Conservation (phyloP, 92 coral and sea anemone species). For the Anthopleura xanthogrammica region DNA sequence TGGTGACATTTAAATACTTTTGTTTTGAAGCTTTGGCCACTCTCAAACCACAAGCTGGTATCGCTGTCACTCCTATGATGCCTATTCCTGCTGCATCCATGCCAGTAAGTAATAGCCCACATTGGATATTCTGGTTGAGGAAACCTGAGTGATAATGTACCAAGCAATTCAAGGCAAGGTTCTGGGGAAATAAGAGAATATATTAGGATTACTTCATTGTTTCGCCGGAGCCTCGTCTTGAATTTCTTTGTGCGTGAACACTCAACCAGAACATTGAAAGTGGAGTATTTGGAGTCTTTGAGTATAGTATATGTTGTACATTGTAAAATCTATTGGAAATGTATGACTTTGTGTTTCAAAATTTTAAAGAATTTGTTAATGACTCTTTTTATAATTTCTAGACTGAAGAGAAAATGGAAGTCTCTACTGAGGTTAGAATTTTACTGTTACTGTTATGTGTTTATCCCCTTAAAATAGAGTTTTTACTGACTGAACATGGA, state of each 20-base stretch:
- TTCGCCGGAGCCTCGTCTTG: no score
- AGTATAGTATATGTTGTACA: neutral
- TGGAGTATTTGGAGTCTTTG: neutral
- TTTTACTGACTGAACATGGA: no score
- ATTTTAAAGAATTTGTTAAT: neutral
- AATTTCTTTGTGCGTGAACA: no score
- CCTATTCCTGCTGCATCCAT: constrained; percentile 49
- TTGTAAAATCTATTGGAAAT: neutral
- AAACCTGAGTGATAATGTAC: no score
- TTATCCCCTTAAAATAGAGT: no score
- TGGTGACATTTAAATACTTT: neutral
- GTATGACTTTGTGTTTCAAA: neutral
- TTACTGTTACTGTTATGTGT: no score
- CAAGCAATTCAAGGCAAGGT: no score
- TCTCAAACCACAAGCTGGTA: constrained; percentile 98
- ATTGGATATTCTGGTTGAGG: no score
- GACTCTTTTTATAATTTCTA: neutral
- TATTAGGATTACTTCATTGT: no score
- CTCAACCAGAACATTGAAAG: no score
- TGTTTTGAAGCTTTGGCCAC: constrained; percentile 85
- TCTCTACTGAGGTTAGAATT: constrained; percentile 38
- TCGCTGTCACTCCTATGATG: constrained; percentile 54
- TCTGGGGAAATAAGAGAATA: no score
- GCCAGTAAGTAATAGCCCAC: constrained; percentile 33
- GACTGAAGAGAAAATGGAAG: constrained; percentile 71